Conservation (phyloP, 2,113 vertebrate species). For the Callocephalon fimbriatum region DNA sequence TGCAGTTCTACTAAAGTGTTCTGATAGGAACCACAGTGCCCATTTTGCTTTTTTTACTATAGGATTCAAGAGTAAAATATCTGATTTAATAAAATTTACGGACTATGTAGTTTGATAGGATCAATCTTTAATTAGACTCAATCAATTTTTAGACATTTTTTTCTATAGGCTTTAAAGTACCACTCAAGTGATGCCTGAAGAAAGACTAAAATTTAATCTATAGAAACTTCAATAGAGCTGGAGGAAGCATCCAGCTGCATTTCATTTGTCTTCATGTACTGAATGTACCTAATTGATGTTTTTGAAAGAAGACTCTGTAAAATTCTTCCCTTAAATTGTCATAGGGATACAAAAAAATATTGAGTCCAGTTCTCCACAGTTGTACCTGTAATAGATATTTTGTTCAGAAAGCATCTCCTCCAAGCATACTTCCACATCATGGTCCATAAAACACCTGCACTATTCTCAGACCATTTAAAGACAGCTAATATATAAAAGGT, state of each 20-base stretch:
- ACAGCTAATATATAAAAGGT: neutral
- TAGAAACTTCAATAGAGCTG: neutral
- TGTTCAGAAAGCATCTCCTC: neutral
- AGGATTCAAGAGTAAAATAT: neutral
- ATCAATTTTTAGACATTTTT: neutral
- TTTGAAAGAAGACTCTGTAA: neutral
- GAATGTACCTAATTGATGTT: neutral
- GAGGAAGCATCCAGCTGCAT: neutral
- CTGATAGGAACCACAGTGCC: neutral
- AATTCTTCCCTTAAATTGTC: neutral
- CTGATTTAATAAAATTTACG: neutral
- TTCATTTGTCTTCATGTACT: neutral
- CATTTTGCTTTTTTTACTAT: neutral
- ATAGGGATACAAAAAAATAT: neutral
- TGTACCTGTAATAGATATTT: neutral
- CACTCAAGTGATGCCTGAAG: neutral
- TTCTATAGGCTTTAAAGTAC: neutral
- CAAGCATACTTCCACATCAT: neutral
- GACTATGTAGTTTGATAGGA: neutral
- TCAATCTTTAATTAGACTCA: slow-evolving; percentile 3
- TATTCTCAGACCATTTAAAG: neutral
- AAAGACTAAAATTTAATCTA: neutral
- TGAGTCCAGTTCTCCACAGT: neutral
- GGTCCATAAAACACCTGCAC: neutral
- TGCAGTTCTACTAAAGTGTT: accelerated